These are phyloP conservation scores for Ostrea denselamellosa DNA, from an alignment of 1,140 invertebrate species.

Conservation along the genomic window DNA sequence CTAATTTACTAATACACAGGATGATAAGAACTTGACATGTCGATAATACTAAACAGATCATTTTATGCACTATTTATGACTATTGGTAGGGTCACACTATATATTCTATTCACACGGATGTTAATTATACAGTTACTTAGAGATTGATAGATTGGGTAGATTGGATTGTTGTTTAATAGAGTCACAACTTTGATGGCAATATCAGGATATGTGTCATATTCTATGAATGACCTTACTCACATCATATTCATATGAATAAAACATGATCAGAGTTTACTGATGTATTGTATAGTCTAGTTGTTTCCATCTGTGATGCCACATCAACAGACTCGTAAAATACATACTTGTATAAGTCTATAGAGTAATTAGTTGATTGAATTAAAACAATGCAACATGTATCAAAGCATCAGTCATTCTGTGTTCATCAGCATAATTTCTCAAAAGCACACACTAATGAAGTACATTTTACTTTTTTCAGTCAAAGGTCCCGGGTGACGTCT, in stretches of 20 bases:
- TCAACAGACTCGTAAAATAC: neutral
- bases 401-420: neutral
- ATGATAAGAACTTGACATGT: neutral
- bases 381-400: neutral
- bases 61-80: slow-evolving; percentile 16
- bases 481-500: slow-evolving; percentile 4
- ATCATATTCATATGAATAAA: neutral
- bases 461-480: neutral
- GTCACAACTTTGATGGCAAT: neutral
- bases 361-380: neutral
- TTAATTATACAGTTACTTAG: neutral
- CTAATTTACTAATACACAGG: neutral
- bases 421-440: neutral
- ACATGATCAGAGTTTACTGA: neutral
- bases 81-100: neutral
- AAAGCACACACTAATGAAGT: neutral
- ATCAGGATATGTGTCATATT: neutral
- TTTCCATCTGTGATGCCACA: neutral
- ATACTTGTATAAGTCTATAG: neutral
- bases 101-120: neutral
- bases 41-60: neutral
- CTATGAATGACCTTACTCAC: neutral
- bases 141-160: neutral
- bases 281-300: neutral
- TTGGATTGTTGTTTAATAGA: neutral